Conservation (phyloP, 2,113 vertebrate species). For the Cyprinus carpio region DNA sequence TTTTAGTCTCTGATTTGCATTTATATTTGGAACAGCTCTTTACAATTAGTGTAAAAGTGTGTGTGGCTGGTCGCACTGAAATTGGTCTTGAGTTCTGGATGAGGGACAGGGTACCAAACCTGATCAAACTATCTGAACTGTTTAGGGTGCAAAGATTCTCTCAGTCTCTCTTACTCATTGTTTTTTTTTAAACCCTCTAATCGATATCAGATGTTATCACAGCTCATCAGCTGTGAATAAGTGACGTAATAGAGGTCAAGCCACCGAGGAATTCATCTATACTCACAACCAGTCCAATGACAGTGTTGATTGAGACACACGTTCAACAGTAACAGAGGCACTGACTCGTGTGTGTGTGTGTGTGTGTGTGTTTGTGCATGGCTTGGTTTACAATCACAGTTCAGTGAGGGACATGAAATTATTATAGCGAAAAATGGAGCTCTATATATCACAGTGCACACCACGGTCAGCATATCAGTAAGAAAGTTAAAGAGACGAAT, state of each 20-base stretch:
- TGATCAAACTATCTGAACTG: slow-evolving; percentile 60
- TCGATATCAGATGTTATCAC: slow-evolving; percentile 58
- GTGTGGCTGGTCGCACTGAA: slow-evolving; percentile 48
- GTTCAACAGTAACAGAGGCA: slow-evolving; percentile 12
- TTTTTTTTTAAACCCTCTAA: slow-evolving; percentile 42
- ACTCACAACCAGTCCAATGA: slow-evolving; percentile 34
- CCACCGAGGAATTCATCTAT: slow-evolving; percentile 50
- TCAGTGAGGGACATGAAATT: slow-evolving; percentile 35
- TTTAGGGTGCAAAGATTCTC: slow-evolving; percentile 44
- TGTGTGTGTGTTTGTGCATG: slow-evolving; percentile 30
- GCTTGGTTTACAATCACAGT: slow-evolving; percentile 43
- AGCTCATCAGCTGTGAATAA: slow-evolving; percentile 55
- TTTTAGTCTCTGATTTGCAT: slow-evolving; percentile 57
- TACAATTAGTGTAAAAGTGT: slow-evolving; percentile 49
- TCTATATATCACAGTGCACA: slow-evolving; percentile 47
- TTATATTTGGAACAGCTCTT: slow-evolving; percentile 56
- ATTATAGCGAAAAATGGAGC: slow-evolving; percentile 53
- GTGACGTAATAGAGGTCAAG: slow-evolving; percentile 55
- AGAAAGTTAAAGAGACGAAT: slow-evolving; percentile 55
- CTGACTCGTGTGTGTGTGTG: slow-evolving; percentile 7
- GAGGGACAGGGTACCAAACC: slow-evolving; percentile 48
- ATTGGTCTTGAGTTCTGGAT: slow-evolving; percentile 55
- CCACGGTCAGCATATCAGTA: slow-evolving; percentile 44
- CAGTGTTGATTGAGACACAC: slow-evolving; percentile 44
- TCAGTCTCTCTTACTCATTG: background rate